Evolutionary conservation across 2,113 vertebrate genomes (phyloP).

Genomic region (Xenotilapia flavipinnis): DNA sequence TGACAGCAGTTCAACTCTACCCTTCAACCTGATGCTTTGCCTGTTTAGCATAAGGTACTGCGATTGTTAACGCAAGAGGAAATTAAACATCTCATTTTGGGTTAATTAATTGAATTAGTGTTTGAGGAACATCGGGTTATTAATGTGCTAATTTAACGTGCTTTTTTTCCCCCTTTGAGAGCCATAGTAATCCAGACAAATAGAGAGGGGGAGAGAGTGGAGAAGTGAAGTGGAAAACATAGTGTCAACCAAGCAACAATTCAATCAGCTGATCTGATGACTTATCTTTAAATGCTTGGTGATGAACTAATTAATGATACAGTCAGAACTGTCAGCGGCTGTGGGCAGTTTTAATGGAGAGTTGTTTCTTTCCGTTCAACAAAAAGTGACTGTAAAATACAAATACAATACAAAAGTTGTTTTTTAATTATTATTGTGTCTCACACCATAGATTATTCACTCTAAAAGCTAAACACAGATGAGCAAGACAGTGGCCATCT

Average conservation of each 20-base stretch:
- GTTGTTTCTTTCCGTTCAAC: not conserved
- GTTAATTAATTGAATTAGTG: slow-evolving; percentile 24
- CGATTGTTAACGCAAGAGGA: not conserved
- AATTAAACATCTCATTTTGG: slow-evolving; percentile 26
- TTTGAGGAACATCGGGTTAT: slow-evolving; percentile 10
- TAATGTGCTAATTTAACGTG: slow-evolving; percentile 27
- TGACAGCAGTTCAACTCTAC: not conserved
- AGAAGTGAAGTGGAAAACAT: slow-evolving; percentile 18
- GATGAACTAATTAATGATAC: slow-evolving; percentile 42
- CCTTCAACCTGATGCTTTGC: not conserved
- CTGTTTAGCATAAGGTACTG: not conserved
- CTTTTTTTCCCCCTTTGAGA: not conserved
- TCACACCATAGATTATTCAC: not conserved
- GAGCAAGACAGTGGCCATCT: not conserved
- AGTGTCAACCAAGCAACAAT: slow-evolving; percentile 10
- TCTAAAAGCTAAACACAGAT: not conserved
- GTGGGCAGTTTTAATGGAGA: not conserved
- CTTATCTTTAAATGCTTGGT: slow-evolving; percentile 22
- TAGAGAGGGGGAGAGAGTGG: not conserved
- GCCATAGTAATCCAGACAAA: not conserved
- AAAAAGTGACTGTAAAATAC: not conserved
- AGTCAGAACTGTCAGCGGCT: slow-evolving; percentile 1
- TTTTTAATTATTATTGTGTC: not conserved
- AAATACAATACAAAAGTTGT: not conserved
- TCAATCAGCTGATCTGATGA: slow-evolving; percentile 10